phyloP scores from a whole-genome alignment of 1,140 invertebrate species.

The Halesus radiatus region DNA sequence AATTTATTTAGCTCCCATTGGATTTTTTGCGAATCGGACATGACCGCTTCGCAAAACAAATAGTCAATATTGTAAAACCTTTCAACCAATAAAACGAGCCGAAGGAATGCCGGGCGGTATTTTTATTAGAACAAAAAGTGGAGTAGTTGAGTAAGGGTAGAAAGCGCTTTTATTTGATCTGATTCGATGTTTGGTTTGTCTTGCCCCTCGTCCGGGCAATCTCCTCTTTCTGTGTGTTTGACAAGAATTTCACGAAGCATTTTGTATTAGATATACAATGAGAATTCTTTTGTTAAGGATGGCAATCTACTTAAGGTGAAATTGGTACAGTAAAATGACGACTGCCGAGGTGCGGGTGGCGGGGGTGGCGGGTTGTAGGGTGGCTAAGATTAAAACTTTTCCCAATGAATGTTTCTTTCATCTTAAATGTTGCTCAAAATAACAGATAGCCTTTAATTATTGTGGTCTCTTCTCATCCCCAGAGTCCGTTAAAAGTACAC shows the following conservation, averaged over 20 bases:
- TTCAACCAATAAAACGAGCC: slow-evolving; percentile 57
- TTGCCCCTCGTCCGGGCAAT: slow-evolving; percentile 17
- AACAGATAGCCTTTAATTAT: no score
- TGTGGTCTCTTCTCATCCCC: no score
- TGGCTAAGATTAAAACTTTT: slow-evolving; percentile 28
- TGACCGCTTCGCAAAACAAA: slow-evolving; percentile 49
- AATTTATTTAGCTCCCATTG: slow-evolving; percentile 44
- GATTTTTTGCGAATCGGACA: slow-evolving; percentile 48
- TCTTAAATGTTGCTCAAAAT: no score
- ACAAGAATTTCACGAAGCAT: slow-evolving; percentile 32
- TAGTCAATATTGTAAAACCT: slow-evolving; percentile 57
- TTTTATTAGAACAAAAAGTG: slow-evolving; percentile 57
- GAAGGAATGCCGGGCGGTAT: slow-evolving; percentile 57
- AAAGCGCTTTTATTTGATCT: slow-evolving; percentile 57
- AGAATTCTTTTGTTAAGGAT: slow-evolving; percentile 43
- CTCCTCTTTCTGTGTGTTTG: slow-evolving; percentile 18
- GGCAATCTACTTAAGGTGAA: slow-evolving; percentile 33
- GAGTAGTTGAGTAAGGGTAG: slow-evolving; percentile 23
- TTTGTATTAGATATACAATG: slow-evolving; percentile 40
- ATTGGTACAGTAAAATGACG: slow-evolving; percentile 10
- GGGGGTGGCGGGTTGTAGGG: neutral
- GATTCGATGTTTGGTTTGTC: slow-evolving; percentile 56
- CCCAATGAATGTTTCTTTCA: neutral
- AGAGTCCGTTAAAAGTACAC: no score
- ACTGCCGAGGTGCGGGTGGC: neutral